Conservation (phyloP, 2,888 invertebrate genomes). For the Aelia acuminata region DNA sequence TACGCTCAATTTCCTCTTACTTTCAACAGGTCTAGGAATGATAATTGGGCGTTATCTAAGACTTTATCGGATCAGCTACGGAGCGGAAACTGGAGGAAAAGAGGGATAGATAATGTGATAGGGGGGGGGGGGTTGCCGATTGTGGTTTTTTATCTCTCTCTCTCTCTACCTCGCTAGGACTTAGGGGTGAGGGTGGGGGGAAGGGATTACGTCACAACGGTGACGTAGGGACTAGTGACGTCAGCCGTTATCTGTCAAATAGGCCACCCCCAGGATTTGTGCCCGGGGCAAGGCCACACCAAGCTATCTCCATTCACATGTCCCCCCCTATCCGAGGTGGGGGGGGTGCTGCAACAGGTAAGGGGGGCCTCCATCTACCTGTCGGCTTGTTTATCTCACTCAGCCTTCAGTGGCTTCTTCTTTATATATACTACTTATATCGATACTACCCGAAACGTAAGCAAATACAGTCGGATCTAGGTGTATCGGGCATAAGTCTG, state of each 20-base stretch:
- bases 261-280: slow-evolving; percentile 31
- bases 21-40: background rate
- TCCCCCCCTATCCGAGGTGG: background rate
- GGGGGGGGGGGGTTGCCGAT: slow-evolving; percentile 14
- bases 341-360: no score
- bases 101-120: background rate
- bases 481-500: no score
- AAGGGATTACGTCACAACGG: background rate
- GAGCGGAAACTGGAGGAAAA: slow-evolving; percentile 31
- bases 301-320: background rate
- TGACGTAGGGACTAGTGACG: slow-evolving; percentile 32
- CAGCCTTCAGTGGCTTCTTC: no score
- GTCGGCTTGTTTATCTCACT: no score
- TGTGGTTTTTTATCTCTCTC: slow-evolving; percentile 45
- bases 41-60: slow-evolving; percentile 42
- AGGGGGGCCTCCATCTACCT: no score
- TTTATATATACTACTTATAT: no score
- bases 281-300: background rate
- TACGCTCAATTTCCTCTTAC: slow-evolving; percentile 31
- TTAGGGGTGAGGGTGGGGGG: background rate
- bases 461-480: no score
- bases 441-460: no score
- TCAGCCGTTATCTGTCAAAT: slow-evolving; percentile 30
- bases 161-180: no score
- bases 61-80: slow-evolving; percentile 13